Evolutionary conservation across 2,113 vertebrate species (phyloP).

Genomic region (Rhynchomys soricoides): DNA sequence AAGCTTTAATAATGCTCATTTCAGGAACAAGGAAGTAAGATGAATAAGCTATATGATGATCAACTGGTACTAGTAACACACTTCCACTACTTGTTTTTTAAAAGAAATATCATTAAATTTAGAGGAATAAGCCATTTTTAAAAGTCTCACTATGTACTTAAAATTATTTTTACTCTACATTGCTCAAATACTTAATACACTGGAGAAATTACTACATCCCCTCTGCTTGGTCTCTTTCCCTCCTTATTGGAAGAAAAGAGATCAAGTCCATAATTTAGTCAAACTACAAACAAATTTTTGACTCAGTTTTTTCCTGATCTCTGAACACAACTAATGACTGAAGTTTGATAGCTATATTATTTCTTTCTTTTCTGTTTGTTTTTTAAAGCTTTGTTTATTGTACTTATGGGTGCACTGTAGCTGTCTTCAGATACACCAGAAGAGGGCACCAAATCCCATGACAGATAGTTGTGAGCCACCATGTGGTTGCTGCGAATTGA

Average conservation of each 20-base stretch:
- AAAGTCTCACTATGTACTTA: background rate
- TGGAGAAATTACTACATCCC: background rate
- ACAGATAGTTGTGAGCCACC: too few species aligned
- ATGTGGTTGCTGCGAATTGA: too few species aligned
- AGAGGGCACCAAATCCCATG: too few species aligned
- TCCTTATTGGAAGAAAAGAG: background rate
- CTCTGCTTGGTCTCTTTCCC: background rate
- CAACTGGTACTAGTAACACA: conserved; percentile 7
- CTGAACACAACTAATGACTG: background rate
- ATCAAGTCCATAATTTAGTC: background rate
- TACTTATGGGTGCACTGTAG: too few species aligned
- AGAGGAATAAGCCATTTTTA: conserved; percentile 1
- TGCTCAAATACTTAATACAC: background rate
- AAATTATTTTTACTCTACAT: background rate
- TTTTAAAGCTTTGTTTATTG: too few species aligned
- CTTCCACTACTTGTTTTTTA: background rate
- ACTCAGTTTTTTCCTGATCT: background rate
- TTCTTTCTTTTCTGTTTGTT: too few species aligned
- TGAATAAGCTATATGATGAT: background rate
- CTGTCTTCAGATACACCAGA: too few species aligned
- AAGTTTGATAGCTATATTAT: background rate
- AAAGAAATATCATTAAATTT: background rate
- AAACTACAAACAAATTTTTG: conserved; percentile 26
- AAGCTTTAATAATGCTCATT: conserved; percentile 43
- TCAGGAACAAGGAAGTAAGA: background rate